Percentiles rank a stretch among this genome's conserved stretches.
Conservation (phyloP, 1,140 invertebrate genomes). For the Drosophila lacteicornis region DNA sequence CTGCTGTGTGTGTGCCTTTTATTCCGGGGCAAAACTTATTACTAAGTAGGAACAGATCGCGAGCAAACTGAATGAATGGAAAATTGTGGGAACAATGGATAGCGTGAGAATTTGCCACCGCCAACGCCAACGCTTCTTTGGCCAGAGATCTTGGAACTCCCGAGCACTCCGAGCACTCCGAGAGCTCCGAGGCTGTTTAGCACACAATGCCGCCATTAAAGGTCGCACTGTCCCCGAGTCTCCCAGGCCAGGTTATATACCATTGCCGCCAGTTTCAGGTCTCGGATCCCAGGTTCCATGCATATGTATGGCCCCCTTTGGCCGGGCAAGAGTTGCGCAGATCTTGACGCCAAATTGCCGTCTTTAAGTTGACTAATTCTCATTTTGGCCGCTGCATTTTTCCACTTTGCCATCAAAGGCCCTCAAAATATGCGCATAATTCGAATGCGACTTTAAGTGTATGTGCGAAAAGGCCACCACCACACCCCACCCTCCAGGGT, state of each 20-base stretch:
- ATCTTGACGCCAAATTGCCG: constrained; percentile 54
- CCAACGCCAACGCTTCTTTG: constrained; percentile 42
- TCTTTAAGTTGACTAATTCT: constrained; percentile 76
- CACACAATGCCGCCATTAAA: constrained; percentile 81
- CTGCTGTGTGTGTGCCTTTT: constrained; percentile 19
- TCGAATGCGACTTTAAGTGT: constrained; percentile 36
- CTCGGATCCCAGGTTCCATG: constrained; percentile 1
- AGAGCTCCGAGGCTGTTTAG: constrained; percentile 59
- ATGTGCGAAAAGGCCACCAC: constrained; percentile 55
- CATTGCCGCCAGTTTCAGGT: background rate
- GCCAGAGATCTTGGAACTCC: constrained; percentile 6
- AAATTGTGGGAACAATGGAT: constrained; percentile 80
- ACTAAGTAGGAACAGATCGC: constrained; percentile 79
- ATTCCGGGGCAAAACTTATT: constrained; percentile 71
- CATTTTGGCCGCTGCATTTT: constrained; percentile 51
- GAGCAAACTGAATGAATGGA: constrained; percentile 80
- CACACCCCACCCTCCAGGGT: background rate
- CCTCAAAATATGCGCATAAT: constrained; percentile 66
- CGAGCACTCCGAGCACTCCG: constrained; percentile 20
- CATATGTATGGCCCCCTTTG: constrained; percentile 14
- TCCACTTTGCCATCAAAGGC: constrained; percentile 37
- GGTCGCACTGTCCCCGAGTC: constrained; percentile 55
- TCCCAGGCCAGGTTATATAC: constrained; percentile 42
- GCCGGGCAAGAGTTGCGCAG: constrained; percentile 21
- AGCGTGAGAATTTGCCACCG: constrained; percentile 72